Percentiles rank a stretch among this genome's conserved stretches.
Evolutionary conservation across 2,113 vertebrate genomes (phyloP).

Genomic region (Xiphophorus hellerii): DNA sequence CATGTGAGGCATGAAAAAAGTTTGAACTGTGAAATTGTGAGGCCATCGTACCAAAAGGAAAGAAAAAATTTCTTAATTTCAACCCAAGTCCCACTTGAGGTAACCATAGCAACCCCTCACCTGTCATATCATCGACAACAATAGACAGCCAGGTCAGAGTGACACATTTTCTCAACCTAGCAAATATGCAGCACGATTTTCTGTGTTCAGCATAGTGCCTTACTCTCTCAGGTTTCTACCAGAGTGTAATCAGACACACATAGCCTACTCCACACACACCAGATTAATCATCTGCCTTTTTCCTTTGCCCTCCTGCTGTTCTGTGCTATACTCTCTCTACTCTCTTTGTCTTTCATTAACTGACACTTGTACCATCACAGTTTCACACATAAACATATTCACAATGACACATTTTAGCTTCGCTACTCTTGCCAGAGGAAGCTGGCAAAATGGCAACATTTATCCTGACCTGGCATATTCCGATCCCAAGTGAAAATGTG

Average conservation of each 20-base stretch:
- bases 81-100: conserved; percentile 55
- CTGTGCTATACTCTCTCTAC: conserved; percentile 5
- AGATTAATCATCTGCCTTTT: conserved; percentile 35
- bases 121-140: conserved; percentile 68
- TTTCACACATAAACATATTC: conserved; percentile 19
- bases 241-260: conserved; percentile 27
- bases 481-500: conserved; percentile 54
- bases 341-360: conserved; percentile 39
- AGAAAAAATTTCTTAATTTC: conserved; percentile 41
- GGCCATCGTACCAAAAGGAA: conserved; percentile 12
- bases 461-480: conserved; percentile 81
- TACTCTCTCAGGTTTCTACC: conserved; percentile 22
- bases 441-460: conserved; percentile 73
- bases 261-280: conserved; percentile 7
- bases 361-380: conserved; percentile 19
- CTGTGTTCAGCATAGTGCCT: conserved; percentile 23
- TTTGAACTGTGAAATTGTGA: conserved; percentile 35
- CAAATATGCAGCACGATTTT: conserved; percentile 56
- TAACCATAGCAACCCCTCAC: conserved; percentile 81
- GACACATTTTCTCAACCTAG: conserved; percentile 65
- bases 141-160: conserved; percentile 74
- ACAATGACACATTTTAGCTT: conserved; percentile 37
- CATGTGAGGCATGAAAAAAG: conserved; percentile 34
- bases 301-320: conserved; percentile 11
- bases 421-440: conserved; percentile 46